Conservation (phyloP, 2,113 vertebrate species). For the Hystrix cristata region DNA sequence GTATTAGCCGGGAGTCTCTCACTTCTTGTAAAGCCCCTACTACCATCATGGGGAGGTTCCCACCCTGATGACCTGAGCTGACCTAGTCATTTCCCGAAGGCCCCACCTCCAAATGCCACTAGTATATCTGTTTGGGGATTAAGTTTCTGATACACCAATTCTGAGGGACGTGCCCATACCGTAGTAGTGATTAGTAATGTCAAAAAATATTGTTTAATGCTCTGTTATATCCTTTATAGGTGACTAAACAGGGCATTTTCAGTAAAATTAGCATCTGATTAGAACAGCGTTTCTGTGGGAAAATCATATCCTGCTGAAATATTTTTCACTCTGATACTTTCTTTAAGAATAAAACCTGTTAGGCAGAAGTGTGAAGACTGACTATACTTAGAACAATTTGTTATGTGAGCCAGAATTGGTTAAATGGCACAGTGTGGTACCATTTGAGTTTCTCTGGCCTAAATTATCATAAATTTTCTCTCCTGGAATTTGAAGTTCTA, state of each 20-base stretch:
- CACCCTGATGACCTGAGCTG: neutral
- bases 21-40: neutral
- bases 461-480: neutral
- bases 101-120: neutral
- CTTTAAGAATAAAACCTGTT: conserved; percentile 43
- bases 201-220: conserved; percentile 19
- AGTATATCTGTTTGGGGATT: neutral
- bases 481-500: conserved; percentile 11
- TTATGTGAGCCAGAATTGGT: neutral
- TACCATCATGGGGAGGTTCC: neutral
- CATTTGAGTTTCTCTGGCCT: conserved; percentile 16
- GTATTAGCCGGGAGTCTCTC: neutral
- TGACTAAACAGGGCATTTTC: neutral
- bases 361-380: conserved; percentile 56
- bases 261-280: conserved; percentile 51
- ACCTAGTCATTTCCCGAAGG: neutral
- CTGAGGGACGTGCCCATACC: neutral
- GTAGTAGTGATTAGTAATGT: neutral
- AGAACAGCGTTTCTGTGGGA: conserved; percentile 12
- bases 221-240: neutral
- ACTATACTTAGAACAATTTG: conserved; percentile 32
- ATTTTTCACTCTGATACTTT: conserved; percentile 44
- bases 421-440: neutral
- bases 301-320: conserved; percentile 53
- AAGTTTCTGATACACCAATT: neutral